Evolutionary conservation across 1,140 invertebrate species (phyloP).

Genomic region (Neomicropteryx cornuta): DNA sequence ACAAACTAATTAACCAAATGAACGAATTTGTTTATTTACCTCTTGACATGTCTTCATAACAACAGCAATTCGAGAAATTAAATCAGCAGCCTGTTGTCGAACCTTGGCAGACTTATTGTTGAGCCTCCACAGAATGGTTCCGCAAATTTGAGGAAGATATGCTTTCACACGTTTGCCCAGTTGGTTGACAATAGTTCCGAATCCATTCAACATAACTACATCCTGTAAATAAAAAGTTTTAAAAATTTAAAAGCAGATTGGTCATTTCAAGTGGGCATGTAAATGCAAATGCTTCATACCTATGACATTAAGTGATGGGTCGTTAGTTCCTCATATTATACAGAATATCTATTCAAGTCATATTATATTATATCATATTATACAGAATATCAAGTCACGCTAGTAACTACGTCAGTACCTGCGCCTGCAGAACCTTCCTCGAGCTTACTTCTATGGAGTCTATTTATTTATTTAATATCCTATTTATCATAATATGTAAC

Average conservation of each 20-base stretch:
- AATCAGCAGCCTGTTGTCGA: constrained; percentile 96
- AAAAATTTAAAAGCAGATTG: constrained; percentile 8
- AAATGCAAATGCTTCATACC: too few relatives aligned
- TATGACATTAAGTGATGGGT: too few relatives aligned
- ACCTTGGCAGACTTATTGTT: constrained; percentile 99
- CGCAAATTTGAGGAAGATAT: constrained; percentile 98
- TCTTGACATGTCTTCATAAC: constrained; percentile 99
- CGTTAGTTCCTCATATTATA: too few relatives aligned
- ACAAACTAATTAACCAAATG: constrained; percentile 8
- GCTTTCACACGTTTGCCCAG: constrained; percentile 95
- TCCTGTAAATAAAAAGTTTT: constrained; percentile 49
- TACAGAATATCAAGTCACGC: too few relatives aligned
- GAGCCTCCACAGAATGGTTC: constrained; percentile 97
- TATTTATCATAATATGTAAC: too few relatives aligned
- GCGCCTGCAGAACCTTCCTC: too few relatives aligned
- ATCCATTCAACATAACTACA: constrained; percentile 99
- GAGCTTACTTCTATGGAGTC: too few relatives aligned
- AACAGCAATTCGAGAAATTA: constrained; percentile 95
- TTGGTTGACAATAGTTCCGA: constrained; percentile 97
- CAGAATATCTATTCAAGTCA: too few relatives aligned
- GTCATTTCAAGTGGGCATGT: too few relatives aligned
- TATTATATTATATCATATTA: too few relatives aligned
- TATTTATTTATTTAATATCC: too few relatives aligned
- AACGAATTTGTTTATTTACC: constrained; percentile 32
- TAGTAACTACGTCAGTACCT: too few relatives aligned